phyloP scores from a whole-genome alignment of 2,888 invertebrate genomes.

The Baccha elongata region DNA sequence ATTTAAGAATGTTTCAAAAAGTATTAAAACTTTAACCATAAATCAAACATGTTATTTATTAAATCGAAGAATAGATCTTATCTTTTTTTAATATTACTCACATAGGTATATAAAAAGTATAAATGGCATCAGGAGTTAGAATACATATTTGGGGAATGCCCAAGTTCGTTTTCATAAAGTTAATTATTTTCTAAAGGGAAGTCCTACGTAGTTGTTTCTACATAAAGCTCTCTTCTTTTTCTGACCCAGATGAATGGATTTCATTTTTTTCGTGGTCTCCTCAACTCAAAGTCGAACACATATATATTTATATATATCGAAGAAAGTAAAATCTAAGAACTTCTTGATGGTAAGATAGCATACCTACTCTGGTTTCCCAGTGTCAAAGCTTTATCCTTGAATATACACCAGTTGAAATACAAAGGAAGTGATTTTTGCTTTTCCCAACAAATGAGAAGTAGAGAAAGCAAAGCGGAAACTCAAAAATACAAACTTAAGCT shows the following conservation, averaged over 20 bases:
- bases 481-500: constrained; percentile 52
- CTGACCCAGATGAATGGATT: constrained; percentile 36
- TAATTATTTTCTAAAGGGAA: background rate
- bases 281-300: background rate
- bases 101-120: too few species aligned
- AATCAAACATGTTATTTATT: too few species aligned
- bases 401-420: constrained; percentile 1
- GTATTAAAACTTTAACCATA: too few species aligned
- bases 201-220: background rate
- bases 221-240: constrained; percentile 20
- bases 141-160: too few species aligned
- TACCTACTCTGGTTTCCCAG: constrained; percentile 9
- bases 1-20: too few species aligned
- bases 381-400: constrained; percentile 63
- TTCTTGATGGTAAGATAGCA: background rate
- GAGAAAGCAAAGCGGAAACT: constrained; percentile 26
- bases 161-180: too few species aligned
- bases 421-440: constrained; percentile 42
- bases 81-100: too few species aligned
- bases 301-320: constrained; percentile 9
- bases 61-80: too few species aligned
- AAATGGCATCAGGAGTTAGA: too few species aligned
- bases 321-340: background rate
- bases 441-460: constrained; percentile 1
- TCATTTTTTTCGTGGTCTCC: constrained; percentile 13